These are phyloP conservation scores for Epinephelus fuscoguttatus DNA, from an alignment of 2,113 vertebrate species.

Conservation along the genomic window DNA sequence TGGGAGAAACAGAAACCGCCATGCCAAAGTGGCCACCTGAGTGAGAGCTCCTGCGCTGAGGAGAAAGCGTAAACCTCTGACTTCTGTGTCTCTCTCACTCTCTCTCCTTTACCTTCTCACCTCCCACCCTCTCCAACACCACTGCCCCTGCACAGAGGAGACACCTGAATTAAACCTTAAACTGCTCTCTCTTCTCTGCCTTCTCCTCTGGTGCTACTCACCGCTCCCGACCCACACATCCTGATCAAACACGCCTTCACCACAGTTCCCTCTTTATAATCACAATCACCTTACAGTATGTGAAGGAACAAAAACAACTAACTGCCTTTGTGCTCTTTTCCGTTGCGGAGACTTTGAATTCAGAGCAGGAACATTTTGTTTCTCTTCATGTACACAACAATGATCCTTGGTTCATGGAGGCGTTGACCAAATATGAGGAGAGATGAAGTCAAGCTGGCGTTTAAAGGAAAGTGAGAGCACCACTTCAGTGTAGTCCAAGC, in stretches of 20 bases:
- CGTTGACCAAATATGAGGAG: conserved; percentile 43
- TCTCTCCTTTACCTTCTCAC: neutral
- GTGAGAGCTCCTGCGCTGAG: conserved; percentile 73
- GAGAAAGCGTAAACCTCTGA: conserved; percentile 68
- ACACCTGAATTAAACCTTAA: conserved; percentile 57
- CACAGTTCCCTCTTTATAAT: conserved; percentile 20
- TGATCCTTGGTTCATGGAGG: conserved; percentile 35
- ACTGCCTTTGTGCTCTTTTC: conserved; percentile 72
- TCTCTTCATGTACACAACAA: conserved; percentile 26
- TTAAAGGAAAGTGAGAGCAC: conserved; percentile 33
- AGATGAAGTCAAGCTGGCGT: conserved; percentile 19
- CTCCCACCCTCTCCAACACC: conserved; percentile 18
- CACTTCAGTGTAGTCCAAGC: conserved; percentile 56
- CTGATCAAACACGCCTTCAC: conserved; percentile 29
- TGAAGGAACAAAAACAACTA: conserved; percentile 44
- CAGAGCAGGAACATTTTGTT: conserved; percentile 32
- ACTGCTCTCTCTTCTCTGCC: conserved; percentile 67
- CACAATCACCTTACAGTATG: conserved; percentile 58
- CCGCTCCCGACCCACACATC: conserved; percentile 14
- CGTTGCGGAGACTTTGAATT: conserved; percentile 26
- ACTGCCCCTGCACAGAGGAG: conserved; percentile 61
- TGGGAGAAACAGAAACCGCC: conserved; percentile 95
- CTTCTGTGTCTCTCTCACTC: conserved; percentile 16
- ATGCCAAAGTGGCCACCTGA: conserved; percentile 86
- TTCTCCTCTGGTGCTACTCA: conserved; percentile 70